These are phyloP conservation scores for Drosophila recens DNA, from an alignment of 2,888 invertebrate genomes.

Conservation along the genomic window DNA sequence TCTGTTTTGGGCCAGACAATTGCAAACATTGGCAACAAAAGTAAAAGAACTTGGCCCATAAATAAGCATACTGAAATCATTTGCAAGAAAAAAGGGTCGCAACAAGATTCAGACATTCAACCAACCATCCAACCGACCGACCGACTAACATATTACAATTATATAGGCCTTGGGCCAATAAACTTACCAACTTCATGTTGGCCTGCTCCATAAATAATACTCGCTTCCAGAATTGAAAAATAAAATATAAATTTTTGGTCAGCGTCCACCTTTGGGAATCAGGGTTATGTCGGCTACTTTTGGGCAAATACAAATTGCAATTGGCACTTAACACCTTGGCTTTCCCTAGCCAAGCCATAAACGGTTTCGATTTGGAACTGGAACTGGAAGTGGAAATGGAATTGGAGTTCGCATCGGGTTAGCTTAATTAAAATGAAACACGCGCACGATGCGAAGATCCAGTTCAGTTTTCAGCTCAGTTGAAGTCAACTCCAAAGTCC, in stretches of 20 bases:
- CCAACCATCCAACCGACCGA: not conserved
- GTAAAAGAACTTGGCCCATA: conserved; percentile 60
- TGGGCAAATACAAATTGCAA: conserved; percentile 65
- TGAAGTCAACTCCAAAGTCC: conserved; percentile 64
- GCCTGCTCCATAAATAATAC: conserved; percentile 62
- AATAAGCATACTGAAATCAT: conserved; percentile 54
- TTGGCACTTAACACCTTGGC: conserved; percentile 73
- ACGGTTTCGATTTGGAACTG: conserved; percentile 19
- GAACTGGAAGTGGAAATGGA: conserved; percentile 30
- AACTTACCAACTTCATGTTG: conserved; percentile 68
- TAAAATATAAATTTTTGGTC: conserved; percentile 6
- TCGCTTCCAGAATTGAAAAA: conserved; percentile 25
- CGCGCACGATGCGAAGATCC: conserved; percentile 47
- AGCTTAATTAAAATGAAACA: conserved; percentile 68
- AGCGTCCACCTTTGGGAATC: conserved; percentile 30
- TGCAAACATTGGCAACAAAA: conserved; percentile 66
- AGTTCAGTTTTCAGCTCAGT: conserved; percentile 31
- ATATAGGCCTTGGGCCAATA: conserved; percentile 64
- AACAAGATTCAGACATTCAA: conserved; percentile 46
- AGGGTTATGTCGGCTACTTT: conserved; percentile 20
- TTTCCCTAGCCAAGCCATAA: conserved; percentile 5
- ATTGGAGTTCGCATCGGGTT: conserved; percentile 22
- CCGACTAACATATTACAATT: conserved; percentile 73
- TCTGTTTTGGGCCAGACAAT: conserved; percentile 71
- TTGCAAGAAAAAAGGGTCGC: conserved; percentile 48